These are phyloP conservation scores for Platalea minor DNA, from an alignment of 2,797 vertebrate genomes.

Conservation along the genomic window DNA sequence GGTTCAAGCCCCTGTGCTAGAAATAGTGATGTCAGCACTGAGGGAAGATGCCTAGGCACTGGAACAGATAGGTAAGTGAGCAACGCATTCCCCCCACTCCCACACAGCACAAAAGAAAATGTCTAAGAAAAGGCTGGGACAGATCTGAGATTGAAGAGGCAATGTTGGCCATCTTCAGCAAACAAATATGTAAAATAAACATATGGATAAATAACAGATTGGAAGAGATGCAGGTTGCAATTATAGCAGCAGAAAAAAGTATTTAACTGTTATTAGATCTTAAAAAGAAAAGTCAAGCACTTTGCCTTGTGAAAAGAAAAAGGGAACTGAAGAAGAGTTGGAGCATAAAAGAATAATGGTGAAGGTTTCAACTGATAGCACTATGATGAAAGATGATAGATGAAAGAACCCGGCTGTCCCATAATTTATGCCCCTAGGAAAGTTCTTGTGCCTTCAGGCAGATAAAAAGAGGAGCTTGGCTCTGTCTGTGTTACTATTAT, in stretches of 20 bases:
- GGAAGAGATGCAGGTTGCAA: not conserved
- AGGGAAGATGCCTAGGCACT: not conserved
- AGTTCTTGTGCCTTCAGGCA: conserved; percentile 40
- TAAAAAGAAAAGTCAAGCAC: not conserved
- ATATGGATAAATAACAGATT: not conserved
- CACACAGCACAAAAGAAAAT: not conserved
- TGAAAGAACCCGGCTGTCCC: not conserved
- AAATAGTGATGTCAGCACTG: not conserved
- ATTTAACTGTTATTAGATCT: not conserved
- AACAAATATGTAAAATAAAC: not conserved
- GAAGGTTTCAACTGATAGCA: not conserved
- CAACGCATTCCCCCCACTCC: rapidly evolving
- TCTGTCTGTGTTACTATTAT: not conserved
- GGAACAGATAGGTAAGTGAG: not conserved
- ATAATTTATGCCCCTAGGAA: conserved; percentile 8
- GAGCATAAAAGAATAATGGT: not conserved
- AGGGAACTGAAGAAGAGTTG: not conserved
- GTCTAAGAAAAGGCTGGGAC: not conserved
- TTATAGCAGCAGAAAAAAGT: not conserved
- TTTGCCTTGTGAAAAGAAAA: not conserved
- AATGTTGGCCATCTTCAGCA: not conserved
- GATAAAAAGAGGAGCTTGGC: conserved; percentile 2
- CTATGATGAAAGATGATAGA: not conserved
- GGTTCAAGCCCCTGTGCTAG: not conserved
- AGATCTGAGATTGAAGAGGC: not conserved